Base-by-base conservation (phyloP, 2,888 invertebrate species). In the Pasiphila rectangulata region DNA sequence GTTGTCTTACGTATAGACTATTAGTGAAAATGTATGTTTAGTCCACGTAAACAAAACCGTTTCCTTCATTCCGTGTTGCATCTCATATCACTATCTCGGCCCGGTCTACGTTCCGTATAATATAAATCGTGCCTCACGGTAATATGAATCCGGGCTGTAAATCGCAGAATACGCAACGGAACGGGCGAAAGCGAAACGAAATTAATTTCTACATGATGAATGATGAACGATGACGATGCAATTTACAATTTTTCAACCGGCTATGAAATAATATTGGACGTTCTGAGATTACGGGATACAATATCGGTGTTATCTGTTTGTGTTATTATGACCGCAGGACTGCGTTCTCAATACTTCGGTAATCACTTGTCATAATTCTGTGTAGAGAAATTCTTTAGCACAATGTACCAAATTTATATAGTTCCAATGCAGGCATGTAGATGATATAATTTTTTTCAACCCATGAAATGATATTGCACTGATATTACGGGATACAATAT, bases 131-230 rank as follows among this genome's bases (percentile, higher is more conserved):
- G 16, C 9, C 32, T 43, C 40, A 71, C 67, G 59, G 71, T 69
- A 71, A 79, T 77, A 77, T 74, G 73, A 79, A 73, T 75, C 71
- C 62, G 57, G 65, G 68, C 79, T 72, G 80, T 79, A 79, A 81
- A 83, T 84, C 75, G 79, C 67, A 77, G 75, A 74, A 77, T 69
- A 71, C 71, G 75, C 67, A 69, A 67, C 75, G 73, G 63, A 72
- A 74, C 71, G 73, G 54, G 67, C 32, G 68, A 69, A 70, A 69
- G 71, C 78, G 70, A 65, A 68, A 67, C 70, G 67, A 77, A 82
- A 85, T 86, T 87, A 87, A 87, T 86, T 80, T 57, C 80, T 75
- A 73, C 58, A 79, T 87, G 86, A 88, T 87, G 85, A 83, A 87
- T 81, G 83, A 83, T 84, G 85, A 83, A 71, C 69, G 83, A 82